Conservation (phyloP, 2,888 invertebrate genomes). For the Candidula unifasciata region DNA sequence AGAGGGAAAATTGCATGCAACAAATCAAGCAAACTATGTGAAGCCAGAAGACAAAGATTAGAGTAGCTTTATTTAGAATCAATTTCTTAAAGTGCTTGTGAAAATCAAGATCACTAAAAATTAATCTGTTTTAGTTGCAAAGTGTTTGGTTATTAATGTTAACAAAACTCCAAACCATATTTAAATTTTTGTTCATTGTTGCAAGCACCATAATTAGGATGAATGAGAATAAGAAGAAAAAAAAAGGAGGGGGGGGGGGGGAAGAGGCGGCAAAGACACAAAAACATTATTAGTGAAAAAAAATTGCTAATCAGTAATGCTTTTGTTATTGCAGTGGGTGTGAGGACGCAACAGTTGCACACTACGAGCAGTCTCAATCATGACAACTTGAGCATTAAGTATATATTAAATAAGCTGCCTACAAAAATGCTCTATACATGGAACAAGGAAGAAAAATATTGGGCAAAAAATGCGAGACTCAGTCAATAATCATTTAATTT, state of each 20-base stretch:
- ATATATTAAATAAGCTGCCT: slow-evolving; percentile 48
- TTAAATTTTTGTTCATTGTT: not conserved
- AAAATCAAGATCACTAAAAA: not conserved
- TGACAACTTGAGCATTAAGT: slow-evolving; percentile 38
- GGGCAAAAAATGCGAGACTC: slow-evolving; percentile 14
- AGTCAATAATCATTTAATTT: not conserved
- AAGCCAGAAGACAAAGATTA: not conserved
- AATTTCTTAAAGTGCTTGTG: not conserved
- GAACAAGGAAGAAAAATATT: slow-evolving; percentile 29
- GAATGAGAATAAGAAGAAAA: too few species aligned
- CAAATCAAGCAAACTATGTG: slow-evolving; percentile 3
- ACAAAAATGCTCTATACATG: slow-evolving; percentile 39
- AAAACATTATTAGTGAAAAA: slow-evolving; percentile 3
- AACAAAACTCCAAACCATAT: not conserved
- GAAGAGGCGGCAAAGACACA: not conserved
- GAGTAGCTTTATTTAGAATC: not conserved
- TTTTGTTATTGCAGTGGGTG: slow-evolving; percentile 46
- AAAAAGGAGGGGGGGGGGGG: too few species aligned
- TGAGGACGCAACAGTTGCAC: slow-evolving; percentile 3
- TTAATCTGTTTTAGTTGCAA: not conserved
- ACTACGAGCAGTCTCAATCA: slow-evolving; percentile 16
- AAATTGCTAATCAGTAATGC: slow-evolving; percentile 39
- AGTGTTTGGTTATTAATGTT: not conserved
- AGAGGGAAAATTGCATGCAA: not conserved
- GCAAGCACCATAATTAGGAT: slow-evolving; percentile 5